A percentile compares a stretch with the other conserved stretches of the same genome.
Conservation (phyloP, 2,888 invertebrate genomes). For the Agrochola litura region DNA sequence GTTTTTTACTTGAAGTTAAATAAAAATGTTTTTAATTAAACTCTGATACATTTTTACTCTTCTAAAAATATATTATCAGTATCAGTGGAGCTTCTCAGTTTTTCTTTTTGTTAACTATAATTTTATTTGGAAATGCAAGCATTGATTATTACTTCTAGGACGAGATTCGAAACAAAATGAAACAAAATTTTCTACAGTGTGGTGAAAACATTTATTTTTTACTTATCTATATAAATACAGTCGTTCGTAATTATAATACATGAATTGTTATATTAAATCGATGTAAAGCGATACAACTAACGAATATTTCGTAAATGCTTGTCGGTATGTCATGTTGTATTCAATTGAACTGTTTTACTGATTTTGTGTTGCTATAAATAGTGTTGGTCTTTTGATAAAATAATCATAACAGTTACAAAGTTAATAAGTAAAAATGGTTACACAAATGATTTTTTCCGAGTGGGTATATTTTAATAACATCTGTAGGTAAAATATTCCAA, state of each 20-base stretch:
- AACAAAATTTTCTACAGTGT: conserved; percentile 62
- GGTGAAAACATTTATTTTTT: conserved; percentile 86
- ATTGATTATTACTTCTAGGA: background rate
- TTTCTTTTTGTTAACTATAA: background rate
- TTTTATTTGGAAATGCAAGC: background rate
- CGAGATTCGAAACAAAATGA: conserved; percentile 20
- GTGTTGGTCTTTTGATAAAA: background rate
- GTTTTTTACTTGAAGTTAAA: no score
- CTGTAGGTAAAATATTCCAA: background rate
- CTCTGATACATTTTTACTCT: no score
- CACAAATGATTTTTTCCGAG: background rate
- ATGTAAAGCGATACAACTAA: conserved; percentile 75
- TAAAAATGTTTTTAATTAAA: no score
- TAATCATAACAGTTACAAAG: background rate
- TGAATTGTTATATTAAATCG: conserved; percentile 70
- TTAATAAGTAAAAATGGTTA: background rate
- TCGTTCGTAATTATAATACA: conserved; percentile 77
- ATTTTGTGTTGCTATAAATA: conserved; percentile 61
- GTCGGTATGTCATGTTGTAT: conserved; percentile 82
- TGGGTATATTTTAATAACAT: background rate
- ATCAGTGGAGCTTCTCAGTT: background rate
- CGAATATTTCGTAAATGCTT: conserved; percentile 80
- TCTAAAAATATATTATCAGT: no score
- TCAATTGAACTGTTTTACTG: conserved; percentile 66
- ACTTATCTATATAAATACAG: conserved; percentile 82